These are phyloP conservation scores for Isoperla grammatica DNA, from an alignment of 2,888 invertebrate genomes.

Conservation along the genomic window DNA sequence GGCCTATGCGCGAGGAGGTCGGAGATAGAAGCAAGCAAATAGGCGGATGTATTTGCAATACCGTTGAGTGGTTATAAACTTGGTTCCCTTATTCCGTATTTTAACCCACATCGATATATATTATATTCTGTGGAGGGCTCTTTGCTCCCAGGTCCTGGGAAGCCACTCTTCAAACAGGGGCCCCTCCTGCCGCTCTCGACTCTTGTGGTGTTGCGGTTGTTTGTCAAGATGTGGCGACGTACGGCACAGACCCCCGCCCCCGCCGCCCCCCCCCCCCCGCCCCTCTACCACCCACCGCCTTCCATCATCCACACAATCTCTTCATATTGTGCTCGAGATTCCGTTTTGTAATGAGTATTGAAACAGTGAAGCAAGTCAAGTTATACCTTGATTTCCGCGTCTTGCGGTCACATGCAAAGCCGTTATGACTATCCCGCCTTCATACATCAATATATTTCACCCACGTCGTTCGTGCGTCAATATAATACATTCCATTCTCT, in stretches of 20 bases:
- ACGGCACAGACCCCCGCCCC: not conserved
- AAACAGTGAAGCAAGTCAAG: conserved; percentile 18
- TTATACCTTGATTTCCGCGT: conserved; percentile 14
- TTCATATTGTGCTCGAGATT: conserved; percentile 4
- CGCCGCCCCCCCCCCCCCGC: too few relatives aligned
- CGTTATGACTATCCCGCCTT: not conserved
- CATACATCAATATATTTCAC: not conserved
- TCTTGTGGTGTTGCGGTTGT: conserved; percentile 10
- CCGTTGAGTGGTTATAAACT: conserved; percentile 13
- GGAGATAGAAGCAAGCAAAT: too few relatives aligned
- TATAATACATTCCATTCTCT: too few relatives aligned
- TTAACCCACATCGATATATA: conserved; percentile 11
- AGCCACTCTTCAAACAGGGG: conserved; percentile 3
- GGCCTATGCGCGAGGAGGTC: not conserved
- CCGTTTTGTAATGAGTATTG: conserved; percentile 22
- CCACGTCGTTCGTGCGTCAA: not conserved
- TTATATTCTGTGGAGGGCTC: not conserved
- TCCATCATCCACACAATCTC: too few relatives aligned
- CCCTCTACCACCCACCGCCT: too few relatives aligned
- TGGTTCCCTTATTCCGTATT: conserved; percentile 3
- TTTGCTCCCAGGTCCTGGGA: too few relatives aligned
- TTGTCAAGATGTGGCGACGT: conserved; percentile 18
- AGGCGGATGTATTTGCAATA: conserved; percentile 11
- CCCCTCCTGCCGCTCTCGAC: not conserved
- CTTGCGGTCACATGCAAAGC: conserved; percentile 11